Conservation (phyloP, 2,113 vertebrate genomes). For the Nannobrachium achirus region DNA sequence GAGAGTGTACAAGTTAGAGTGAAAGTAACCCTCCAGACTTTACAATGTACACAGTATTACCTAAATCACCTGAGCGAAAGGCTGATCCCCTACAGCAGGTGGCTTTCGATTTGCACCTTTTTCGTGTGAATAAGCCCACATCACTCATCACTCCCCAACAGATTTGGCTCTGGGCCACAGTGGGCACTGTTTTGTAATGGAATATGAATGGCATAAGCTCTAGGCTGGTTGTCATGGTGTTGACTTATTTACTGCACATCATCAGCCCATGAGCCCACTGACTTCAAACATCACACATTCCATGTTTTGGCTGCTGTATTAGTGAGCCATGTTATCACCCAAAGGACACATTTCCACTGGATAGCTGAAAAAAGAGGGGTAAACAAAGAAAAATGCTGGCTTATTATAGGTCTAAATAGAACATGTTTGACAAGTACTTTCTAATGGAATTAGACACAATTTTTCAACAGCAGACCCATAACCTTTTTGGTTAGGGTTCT, state of each 20-base stretch:
- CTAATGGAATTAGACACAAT: not conserved
- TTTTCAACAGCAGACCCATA: constrained; percentile 2
- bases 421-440: constrained; percentile 11
- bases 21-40: too few species aligned
- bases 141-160: constrained; percentile 41
- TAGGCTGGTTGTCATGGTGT: constrained; percentile 66
- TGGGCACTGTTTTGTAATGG: constrained; percentile 37
- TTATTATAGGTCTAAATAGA: constrained; percentile 14
- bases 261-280: constrained; percentile 59
- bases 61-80: constrained; percentile 14
- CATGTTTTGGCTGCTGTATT: constrained; percentile 53
- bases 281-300: constrained; percentile 53
- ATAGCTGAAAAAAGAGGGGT: constrained; percentile 36
- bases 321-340: constrained; percentile 60
- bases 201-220: constrained; percentile 59
- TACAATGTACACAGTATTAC: too few species aligned
- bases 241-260: constrained; percentile 71
- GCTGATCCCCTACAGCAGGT: constrained; percentile 29
- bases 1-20: too few species aligned
- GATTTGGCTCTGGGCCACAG: constrained; percentile 46
- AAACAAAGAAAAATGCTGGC: constrained; percentile 10
- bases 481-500: not conserved
- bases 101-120: constrained; percentile 28
- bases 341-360: constrained; percentile 61
- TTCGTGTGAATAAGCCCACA: constrained; percentile 9